phyloP scores from a whole-genome alignment of 1,140 invertebrate species.

The Eueides isabella region DNA sequence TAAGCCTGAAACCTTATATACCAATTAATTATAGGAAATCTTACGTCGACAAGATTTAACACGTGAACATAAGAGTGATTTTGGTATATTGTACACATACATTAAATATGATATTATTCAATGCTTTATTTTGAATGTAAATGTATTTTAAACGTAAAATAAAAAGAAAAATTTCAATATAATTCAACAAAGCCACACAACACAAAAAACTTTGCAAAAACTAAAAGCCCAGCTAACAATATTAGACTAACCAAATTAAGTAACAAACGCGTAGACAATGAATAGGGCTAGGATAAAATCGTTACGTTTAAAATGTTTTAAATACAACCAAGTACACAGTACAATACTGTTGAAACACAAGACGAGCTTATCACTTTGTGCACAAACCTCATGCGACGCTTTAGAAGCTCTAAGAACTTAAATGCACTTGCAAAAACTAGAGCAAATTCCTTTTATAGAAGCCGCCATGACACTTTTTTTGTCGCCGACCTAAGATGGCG shows the following conservation, averaged over 20 bases:
- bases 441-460: slow-evolving; percentile 62
- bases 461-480: slow-evolving; percentile 80
- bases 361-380: neutral
- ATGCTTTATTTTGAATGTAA: too few relatives aligned
- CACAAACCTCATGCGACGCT: slow-evolving; percentile 13
- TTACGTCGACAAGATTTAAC: neutral
- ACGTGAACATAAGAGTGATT: neutral
- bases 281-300: neutral
- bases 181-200: neutral
- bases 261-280: neutral
- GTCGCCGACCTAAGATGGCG: slow-evolving; percentile 78
- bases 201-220: neutral
- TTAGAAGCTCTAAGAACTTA: slow-evolving; percentile 30
- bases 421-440: slow-evolving; percentile 50
- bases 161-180: neutral
- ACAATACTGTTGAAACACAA: neutral
- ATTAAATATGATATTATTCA: too few relatives aligned
- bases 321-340: neutral
- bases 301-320: slow-evolving; percentile 9
- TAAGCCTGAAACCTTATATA: slow-evolving; percentile 17
- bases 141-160: too few relatives aligned
- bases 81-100: too few relatives aligned
- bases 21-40: slow-evolving; percentile 9
- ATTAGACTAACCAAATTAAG: neutral
- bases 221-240: neutral